Conservation (phyloP, 2,888 invertebrate genomes). For the Drosophila leonis region DNA sequence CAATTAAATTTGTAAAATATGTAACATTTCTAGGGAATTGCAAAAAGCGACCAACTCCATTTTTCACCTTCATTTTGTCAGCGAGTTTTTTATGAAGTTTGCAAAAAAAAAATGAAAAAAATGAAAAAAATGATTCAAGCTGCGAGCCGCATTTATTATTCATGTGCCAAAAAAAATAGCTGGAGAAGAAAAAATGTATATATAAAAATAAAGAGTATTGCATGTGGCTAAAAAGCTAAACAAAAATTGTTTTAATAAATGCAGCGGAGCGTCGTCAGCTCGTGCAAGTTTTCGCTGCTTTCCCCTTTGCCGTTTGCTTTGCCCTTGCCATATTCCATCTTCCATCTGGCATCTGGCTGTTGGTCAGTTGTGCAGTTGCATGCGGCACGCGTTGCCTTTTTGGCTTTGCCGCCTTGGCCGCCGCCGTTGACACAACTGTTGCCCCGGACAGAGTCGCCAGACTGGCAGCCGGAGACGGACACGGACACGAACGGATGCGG, state of each 20-base stretch:
- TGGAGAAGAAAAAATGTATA: constrained; percentile 1
- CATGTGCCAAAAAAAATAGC: constrained; percentile 45
- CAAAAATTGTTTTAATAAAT: constrained; percentile 69
- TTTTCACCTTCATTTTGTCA: constrained; percentile 16
- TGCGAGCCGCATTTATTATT: constrained; percentile 60
- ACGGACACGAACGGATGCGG: constrained; percentile 10
- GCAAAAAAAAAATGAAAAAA: neutral
- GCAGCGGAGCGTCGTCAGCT: constrained; percentile 45
- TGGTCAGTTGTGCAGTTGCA: constrained; percentile 67
- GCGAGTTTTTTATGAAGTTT: constrained; percentile 18
- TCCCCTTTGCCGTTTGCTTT: neutral
- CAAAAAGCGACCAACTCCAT: neutral
- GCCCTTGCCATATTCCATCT: neutral
- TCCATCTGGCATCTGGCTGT: neutral
- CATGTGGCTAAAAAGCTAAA: constrained; percentile 58
- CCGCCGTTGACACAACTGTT: constrained; percentile 71
- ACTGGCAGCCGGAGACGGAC: constrained; percentile 20
- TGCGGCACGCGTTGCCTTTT: constrained; percentile 65
- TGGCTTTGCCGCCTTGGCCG: constrained; percentile 39
- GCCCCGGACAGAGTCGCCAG: constrained; percentile 46
- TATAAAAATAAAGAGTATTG: constrained; percentile 34
- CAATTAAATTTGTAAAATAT: constrained; percentile 40
- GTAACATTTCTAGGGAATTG: constrained; percentile 12
- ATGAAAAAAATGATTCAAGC: constrained; percentile 19
- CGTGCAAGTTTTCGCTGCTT: constrained; percentile 22